These are phyloP conservation scores for Pterostichus madidus DNA, from an alignment of 2,888 invertebrate species.

Conservation along the genomic window DNA sequence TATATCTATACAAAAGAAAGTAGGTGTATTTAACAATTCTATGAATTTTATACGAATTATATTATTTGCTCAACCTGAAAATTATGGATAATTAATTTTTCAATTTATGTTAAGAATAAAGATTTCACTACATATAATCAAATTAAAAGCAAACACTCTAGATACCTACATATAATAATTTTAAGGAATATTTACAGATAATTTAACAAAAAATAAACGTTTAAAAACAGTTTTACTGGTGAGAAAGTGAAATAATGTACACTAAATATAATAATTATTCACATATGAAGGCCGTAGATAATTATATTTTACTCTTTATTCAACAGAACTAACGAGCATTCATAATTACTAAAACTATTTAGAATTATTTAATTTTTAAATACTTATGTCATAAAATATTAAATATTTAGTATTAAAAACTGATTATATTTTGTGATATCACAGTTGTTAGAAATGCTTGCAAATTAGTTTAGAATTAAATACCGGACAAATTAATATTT, in stretches of 20 bases:
- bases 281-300: constrained; percentile 4
- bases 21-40: no score
- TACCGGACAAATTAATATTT: no score
- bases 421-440: no score
- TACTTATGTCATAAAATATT: no score
- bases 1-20: no score
- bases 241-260: constrained; percentile 19
- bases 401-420: no score
- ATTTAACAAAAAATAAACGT: not conserved
- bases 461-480: no score
- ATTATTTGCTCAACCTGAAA: not conserved
- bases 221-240: not conserved
- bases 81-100: not conserved
- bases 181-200: not conserved
- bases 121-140: not conserved
- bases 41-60: no score
- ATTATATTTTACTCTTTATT: constrained; percentile 13
- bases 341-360: constrained; percentile 4
- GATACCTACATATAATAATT: not conserved
- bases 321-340: constrained; percentile 12
- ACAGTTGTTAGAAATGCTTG: no score
- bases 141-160: not conserved
- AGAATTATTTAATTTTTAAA: not conserved
- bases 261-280: constrained; percentile 10
- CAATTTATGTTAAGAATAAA: not conserved